Conservation (phyloP, 2,113 vertebrate genomes). For the Orcinus orca region DNA sequence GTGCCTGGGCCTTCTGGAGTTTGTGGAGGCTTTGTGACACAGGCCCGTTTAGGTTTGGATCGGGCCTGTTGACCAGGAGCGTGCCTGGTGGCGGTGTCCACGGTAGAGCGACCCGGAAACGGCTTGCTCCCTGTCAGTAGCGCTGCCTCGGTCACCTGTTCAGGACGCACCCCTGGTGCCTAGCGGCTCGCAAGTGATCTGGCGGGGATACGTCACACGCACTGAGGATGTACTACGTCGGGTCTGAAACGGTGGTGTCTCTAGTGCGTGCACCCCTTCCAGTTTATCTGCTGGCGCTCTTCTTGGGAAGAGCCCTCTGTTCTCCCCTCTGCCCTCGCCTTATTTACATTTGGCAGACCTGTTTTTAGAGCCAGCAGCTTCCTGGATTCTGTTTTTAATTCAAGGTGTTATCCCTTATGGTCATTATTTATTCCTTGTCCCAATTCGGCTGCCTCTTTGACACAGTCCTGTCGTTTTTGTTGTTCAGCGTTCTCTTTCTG, state of each 20-base stretch:
- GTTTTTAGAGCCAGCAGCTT: accelerated
- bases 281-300: neutral
- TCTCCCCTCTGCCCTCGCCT: too few species aligned
- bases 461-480: neutral
- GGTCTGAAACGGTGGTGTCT: neutral
- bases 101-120: too few species aligned
- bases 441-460: accelerated
- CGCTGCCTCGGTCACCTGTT: neutral
- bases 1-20: neutral
- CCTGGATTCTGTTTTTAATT: neutral
- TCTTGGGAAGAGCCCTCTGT: too few species aligned
- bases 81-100: neutral
- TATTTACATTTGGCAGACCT: too few species aligned
- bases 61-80: too few species aligned
- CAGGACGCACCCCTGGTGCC: neutral
- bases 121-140: too few species aligned
- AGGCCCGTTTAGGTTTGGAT: accelerated
- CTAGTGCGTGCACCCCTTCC: too few species aligned
- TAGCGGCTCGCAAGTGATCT: neutral
- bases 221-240: neutral
- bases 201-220: too few species aligned
- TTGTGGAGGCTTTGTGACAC: accelerated
- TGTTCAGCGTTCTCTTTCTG: accelerated
- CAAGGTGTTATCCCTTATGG: neutral
- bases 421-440: too few species aligned